phyloP scores from a whole-genome alignment of 2,113 vertebrate species.

The Halichoeres trimaculatus region DNA sequence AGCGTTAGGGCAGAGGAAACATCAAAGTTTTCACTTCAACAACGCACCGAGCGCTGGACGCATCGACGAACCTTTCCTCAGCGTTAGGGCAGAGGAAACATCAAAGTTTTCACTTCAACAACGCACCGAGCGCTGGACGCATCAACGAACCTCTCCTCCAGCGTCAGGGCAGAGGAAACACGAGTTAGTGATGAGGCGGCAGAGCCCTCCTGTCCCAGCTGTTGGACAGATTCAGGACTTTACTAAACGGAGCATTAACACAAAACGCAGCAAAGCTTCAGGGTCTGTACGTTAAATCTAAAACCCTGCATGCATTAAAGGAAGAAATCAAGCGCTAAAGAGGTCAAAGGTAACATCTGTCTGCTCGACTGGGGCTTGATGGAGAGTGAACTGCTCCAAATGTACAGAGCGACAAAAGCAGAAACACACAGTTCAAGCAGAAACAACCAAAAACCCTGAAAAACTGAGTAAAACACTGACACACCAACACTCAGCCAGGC shows the following conservation, averaged over 20 bases:
- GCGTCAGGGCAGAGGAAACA: conserved; percentile 2
- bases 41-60: not conserved
- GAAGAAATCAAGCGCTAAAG: conserved; percentile 75
- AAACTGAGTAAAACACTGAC: conserved; percentile 10
- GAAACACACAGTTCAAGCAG: not conserved
- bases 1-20: not conserved
- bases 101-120: not conserved
- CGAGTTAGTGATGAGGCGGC: conserved; percentile 16
- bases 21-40: not conserved
- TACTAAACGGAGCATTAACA: conserved; percentile 49
- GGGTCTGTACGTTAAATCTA: conserved; percentile 63
- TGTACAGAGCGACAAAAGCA: conserved; percentile 8
- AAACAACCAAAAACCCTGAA: not conserved
- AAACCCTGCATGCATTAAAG: conserved; percentile 73
- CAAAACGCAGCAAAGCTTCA: conserved; percentile 55
- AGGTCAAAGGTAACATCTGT: conserved; percentile 76
- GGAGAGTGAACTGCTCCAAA: conserved; percentile 44
- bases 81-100: conserved; percentile 2
- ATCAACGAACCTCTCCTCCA: not conserved
- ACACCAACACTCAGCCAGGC: not conserved
- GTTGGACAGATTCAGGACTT: conserved; percentile 33
- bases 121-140: not conserved
- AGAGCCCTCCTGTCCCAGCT: conserved; percentile 25
- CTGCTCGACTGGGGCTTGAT: conserved; percentile 57
- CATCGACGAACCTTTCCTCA: not conserved